Base-by-base conservation (phyloP, 2,888 invertebrate species). In the Amphipyra tragopoginis region DNA sequence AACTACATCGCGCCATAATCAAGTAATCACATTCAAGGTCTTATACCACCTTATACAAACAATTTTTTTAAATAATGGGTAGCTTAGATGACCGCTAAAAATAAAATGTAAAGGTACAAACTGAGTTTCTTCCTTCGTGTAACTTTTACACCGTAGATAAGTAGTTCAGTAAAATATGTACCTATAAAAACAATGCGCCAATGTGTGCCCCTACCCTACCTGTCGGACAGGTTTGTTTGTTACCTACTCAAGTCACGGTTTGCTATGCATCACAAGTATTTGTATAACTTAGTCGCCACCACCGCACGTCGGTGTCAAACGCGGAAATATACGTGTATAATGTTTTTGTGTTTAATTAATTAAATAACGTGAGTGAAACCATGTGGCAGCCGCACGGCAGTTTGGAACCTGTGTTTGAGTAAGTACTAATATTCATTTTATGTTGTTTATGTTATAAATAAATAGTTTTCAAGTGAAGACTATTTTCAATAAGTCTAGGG, bases 371-470 rank as follows among this genome's bases (percentile, higher is more conserved):
- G 2, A 48, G 52, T 60, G 51, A 13, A 73, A 83, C 49, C 39
- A 88, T 88, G 87, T 89, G 88, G 89, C 78, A 77, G 29, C 71
- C 79, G 8, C 58, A 70, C 26, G 82, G 80, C 55, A 84, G 84
- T 66, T 69, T 86, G 43, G 81, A 83, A 29, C 49, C 64, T 2
- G 72, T 89, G 39, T 55, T 86, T 14, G 65, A 77, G 90, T 90
- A 76, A 90, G 89, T 88, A 81, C 1, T 7, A 36, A 15, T 59
- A 15, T 62, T 52, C 49, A 13, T 50, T 54, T 36, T 8, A 5
- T 8, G 9, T 15, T 0, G 7, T 40, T 53, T 42, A n/a, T 29
- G 33, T 55, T 53, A 6, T 45, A 5, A 29, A 26, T 26, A 2
- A 5, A 39, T 26, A n/a, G 11, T 21, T 26, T 9, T 15, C 9